Conservation (phyloP, 2,888 invertebrate species). For the Junonia oenone region DNA sequence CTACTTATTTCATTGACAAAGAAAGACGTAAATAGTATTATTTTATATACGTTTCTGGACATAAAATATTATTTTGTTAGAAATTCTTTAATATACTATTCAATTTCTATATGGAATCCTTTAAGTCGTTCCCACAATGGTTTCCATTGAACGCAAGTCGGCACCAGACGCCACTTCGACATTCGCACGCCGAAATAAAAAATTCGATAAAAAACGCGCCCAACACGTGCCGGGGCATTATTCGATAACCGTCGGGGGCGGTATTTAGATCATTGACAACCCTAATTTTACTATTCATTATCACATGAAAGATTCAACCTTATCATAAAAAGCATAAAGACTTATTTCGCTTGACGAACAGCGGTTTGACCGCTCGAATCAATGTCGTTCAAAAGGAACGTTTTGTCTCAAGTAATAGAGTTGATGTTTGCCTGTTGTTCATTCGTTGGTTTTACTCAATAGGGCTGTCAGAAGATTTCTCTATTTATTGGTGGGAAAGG, state of each 20-base stretch:
- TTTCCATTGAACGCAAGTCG: conserved; percentile 51
- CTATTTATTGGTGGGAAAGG: conserved; percentile 78
- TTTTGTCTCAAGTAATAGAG: conserved; percentile 11
- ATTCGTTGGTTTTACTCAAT: conserved; percentile 34
- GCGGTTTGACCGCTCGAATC: not conserved
- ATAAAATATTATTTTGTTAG: not conserved
- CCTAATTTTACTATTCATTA: conserved; percentile 50
- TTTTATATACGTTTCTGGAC: not conserved
- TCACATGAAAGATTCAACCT: conserved; percentile 34
- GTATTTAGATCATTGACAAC: conserved; percentile 66
- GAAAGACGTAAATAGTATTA: no score
- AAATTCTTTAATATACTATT: not conserved
- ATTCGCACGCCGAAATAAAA: conserved; percentile 68
- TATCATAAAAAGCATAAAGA: conserved; percentile 26
- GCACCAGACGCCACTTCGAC: conserved; percentile 65
- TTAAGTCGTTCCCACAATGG: conserved; percentile 30
- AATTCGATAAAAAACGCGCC: conserved; percentile 67
- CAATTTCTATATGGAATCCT: conserved; percentile 9
- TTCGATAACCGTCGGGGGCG: conserved; percentile 78
- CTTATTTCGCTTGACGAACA: conserved; percentile 26
- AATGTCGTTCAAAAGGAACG: conserved; percentile 1
- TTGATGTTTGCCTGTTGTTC: conserved; percentile 30
- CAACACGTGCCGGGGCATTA: conserved; percentile 71
- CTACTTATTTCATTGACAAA: no score
- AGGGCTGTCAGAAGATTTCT: conserved; percentile 62